Conservation (phyloP, 2,113 vertebrate genomes). For the Podocnemis expansa region DNA sequence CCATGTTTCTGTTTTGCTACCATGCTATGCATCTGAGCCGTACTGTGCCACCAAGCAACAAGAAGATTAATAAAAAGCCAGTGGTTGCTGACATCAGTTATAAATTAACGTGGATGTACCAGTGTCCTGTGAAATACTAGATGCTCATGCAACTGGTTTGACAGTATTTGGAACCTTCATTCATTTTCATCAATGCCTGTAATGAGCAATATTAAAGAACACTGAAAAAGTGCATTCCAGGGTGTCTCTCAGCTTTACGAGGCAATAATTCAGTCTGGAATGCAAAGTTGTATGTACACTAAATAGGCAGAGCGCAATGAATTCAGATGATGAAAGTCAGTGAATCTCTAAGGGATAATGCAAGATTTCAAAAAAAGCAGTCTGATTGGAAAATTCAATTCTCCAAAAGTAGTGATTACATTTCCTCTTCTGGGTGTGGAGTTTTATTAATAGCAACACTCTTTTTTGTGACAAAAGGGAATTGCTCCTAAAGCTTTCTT, state of each 20-base stretch:
- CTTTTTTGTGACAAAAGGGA: not conserved
- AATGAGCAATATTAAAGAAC: fast-evolving
- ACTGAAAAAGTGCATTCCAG: not conserved
- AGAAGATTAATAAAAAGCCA: not conserved
- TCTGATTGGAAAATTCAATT: not conserved
- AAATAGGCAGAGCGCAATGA: not conserved
- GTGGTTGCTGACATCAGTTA: not conserved
- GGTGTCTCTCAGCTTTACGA: not conserved
- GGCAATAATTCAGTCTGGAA: not conserved
- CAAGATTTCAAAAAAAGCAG: not conserved
- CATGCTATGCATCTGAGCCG: not conserved
- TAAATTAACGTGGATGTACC: not conserved
- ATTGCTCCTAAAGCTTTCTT: not conserved
- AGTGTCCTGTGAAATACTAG: not conserved
- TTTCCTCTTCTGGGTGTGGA: not conserved
- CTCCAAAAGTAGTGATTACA: not conserved
- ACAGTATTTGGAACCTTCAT: not conserved
- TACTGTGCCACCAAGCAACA: not conserved
- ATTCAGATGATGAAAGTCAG: not conserved
- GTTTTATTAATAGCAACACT: not conserved
- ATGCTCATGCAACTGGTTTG: not conserved
- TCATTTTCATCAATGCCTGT: not conserved
- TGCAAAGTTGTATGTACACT: not conserved
- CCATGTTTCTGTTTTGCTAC: not conserved
- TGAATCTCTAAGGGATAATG: not conserved